Percentiles rank a stretch among this genome's conserved stretches.
Evolutionary conservation across 1,140 invertebrate genomes (phyloP).

Genomic region (Sinonovacula constricta): DNA sequence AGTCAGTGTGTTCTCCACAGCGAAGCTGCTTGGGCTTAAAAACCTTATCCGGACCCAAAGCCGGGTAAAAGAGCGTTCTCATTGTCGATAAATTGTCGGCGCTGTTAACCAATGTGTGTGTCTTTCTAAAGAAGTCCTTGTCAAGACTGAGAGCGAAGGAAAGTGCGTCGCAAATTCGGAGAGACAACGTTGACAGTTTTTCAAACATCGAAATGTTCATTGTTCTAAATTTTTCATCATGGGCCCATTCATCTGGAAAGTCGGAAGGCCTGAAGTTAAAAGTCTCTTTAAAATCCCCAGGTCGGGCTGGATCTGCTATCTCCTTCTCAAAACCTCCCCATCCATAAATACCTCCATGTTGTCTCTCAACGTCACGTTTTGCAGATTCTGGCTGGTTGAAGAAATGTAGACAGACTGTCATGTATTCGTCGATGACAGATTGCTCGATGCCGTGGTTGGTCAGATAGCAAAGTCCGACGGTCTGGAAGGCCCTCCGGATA

Average conservation of each 20-base stretch:
- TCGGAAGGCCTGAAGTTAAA: conserved; percentile 28
- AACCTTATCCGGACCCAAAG: not conserved
- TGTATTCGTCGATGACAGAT: conserved; percentile 32
- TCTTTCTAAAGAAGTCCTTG: conserved; percentile 11
- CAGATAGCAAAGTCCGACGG: too few species aligned
- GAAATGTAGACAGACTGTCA: conserved; percentile 32
- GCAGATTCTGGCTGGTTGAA: conserved; percentile 35
- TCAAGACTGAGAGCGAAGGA: conserved; percentile 45
- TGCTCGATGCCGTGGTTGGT: conserved; percentile 44
- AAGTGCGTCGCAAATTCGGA: conserved; percentile 48
- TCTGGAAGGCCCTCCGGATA: too few species aligned
- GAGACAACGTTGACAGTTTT: conserved; percentile 10
- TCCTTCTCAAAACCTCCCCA: conserved; percentile 50
- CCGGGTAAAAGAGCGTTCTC: conserved; percentile 32
- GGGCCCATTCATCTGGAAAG: too few species aligned
- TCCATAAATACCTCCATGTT: conserved; percentile 23
- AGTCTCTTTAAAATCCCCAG: conserved; percentile 35
- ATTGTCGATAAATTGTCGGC: conserved; percentile 18
- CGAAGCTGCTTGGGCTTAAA: conserved; percentile 80
- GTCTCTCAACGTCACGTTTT: conserved; percentile 41
- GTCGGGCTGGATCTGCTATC: conserved; percentile 20
- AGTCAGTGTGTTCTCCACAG: conserved; percentile 86
- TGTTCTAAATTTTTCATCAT: too few species aligned
- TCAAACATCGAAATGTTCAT: conserved; percentile 23
- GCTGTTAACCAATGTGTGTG: conserved; percentile 15